Percentiles rank a stretch among this genome's conserved stretches.
These are phyloP conservation scores for Mellilla xanthometata DNA, from an alignment of 2,888 invertebrate species.

Conservation along the genomic window DNA sequence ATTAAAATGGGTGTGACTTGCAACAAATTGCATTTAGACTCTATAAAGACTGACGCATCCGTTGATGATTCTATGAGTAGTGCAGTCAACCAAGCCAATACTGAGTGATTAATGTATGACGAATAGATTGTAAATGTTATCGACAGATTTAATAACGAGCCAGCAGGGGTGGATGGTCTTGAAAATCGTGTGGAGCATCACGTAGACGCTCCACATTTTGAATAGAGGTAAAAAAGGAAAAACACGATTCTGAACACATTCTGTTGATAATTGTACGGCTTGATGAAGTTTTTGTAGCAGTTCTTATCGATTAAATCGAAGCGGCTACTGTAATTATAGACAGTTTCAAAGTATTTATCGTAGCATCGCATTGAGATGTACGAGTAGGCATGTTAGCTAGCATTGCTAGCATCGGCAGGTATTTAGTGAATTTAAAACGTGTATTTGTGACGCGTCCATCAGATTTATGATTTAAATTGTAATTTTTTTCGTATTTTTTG, in stretches of 20 bases:
- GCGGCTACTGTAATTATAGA: conserved; percentile 10
- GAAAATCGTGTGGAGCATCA: conserved; percentile 23
- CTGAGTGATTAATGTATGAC: conserved; percentile 7
- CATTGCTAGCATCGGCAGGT: background rate
- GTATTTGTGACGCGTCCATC: too few relatives aligned
- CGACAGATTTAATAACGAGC: conserved; percentile 10
- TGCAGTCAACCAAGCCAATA: background rate
- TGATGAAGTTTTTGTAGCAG: conserved; percentile 23
- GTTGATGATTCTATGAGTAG: conserved; percentile 17
- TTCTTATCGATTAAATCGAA: conserved; percentile 15
- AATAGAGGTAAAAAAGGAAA: conserved; percentile 24
- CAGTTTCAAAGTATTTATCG: conserved; percentile 13
- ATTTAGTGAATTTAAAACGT: background rate
- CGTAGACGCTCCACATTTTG: conserved; percentile 29
- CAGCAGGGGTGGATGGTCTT: conserved; percentile 20
- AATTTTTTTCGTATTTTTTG: too few relatives aligned
- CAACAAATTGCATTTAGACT: conserved; percentile 19
- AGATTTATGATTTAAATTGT: too few relatives aligned
- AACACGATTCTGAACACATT: conserved; percentile 17
- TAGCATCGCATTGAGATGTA: background rate
- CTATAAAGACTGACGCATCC: conserved; percentile 19
- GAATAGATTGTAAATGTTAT: conserved; percentile 9
- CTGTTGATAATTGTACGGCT: conserved; percentile 24
- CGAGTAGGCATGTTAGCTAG: background rate
- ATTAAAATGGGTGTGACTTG: conserved; percentile 17